Base-by-base conservation (phyloP, 2,113 vertebrate genomes). In the Psilopsiagon aymara region DNA sequence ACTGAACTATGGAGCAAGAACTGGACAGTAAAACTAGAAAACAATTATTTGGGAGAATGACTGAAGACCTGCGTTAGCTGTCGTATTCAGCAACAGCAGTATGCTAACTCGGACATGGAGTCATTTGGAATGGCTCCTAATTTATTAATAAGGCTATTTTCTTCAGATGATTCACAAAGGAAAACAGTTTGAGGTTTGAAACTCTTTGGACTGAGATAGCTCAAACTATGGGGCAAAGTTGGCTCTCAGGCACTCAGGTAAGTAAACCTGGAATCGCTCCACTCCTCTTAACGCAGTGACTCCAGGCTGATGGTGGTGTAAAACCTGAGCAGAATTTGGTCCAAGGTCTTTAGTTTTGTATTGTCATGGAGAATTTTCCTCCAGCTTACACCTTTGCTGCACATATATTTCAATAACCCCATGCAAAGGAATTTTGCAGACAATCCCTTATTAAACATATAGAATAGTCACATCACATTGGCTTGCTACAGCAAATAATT, bases 141-240 rank as follows among this genome's bases (percentile, higher is more conserved):
- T 92, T 97, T 94, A 97, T 96, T 97, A 96, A 95, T 96, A 71
- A 95, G 80, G 21, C 8, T 55, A 93, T 64, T 88, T 62, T n/a
- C 53, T 73, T 85, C 70, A 80, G 63, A 62, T 60, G 79, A 39
- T 88, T 81, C 82, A 62, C 52, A 69, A 66, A 82, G 44, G 43
- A 75, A 35, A 84, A 47, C 14, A 64, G 21, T 88, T 80, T 62
- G 57, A 20, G 35, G 23, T 89, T 89, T 80, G 64, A 74, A 94
- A 74, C 27, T 78, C 44, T 84, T 82, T 62, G 46, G 43, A 71
- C 1, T 4, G 25, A 59, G 31, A 15, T 39, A 79, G 49, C 46
- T 46, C 66, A 90, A 52, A 57, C 66, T 55, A 39, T 16, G 53
- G 27, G 33, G 83, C 39, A 24, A 81, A 76, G 39, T 1, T 84